Conservation (phyloP, 2,888 invertebrate species). For the Pandemis heparana region DNA sequence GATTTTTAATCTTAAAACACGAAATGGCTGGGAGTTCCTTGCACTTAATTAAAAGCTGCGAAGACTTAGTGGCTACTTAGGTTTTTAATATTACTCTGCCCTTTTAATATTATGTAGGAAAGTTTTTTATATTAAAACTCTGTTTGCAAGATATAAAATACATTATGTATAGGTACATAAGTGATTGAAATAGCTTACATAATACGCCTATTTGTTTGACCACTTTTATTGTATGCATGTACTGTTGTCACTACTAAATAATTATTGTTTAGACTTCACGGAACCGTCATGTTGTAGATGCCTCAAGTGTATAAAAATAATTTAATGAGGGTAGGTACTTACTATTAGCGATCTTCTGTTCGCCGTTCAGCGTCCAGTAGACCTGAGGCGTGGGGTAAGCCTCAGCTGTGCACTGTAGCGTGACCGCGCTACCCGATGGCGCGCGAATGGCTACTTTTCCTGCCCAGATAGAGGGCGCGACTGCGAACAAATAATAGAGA, state of each 20-base stretch:
- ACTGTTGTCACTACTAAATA: no score
- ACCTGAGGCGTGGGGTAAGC: constrained; percentile 90
- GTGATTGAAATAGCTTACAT: no score
- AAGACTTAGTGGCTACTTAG: constrained; percentile 33
- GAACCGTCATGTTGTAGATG: no score
- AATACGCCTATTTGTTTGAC: no score
- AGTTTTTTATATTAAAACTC: not conserved
- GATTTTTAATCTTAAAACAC: constrained; percentile 40
- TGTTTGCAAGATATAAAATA: not conserved
- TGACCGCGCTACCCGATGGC: constrained; percentile 87
- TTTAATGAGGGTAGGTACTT: constrained; percentile 55
- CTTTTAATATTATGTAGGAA: not conserved
- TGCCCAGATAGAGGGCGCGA: constrained; percentile 90
- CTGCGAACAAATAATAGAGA: constrained; percentile 67
- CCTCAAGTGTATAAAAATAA: no score
- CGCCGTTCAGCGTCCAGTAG: constrained; percentile 90
- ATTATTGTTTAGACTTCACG: no score
- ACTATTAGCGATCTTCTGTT: constrained; percentile 88
- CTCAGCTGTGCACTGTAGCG: constrained; percentile 90
- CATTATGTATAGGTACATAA: no score
- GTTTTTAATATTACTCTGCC: constrained; percentile 25
- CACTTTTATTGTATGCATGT: no score
- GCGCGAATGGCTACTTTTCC: constrained; percentile 90
- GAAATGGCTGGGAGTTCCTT: constrained; percentile 34
- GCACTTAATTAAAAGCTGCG: constrained; percentile 36